Evolutionary conservation across 2,113 vertebrate genomes (phyloP).

Genomic region (Isichthys henryi): DNA sequence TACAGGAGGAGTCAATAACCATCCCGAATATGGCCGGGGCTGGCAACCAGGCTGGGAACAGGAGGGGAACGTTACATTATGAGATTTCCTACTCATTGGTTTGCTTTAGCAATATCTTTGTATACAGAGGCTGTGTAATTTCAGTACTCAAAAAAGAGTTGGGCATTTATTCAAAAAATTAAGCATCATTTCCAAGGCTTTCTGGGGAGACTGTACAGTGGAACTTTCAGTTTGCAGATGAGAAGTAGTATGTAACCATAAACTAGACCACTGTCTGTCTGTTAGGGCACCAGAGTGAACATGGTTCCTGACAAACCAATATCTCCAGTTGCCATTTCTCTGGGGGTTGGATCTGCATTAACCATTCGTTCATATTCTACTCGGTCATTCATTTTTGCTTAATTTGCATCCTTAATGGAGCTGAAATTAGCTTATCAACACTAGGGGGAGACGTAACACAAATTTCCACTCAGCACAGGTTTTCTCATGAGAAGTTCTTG

Average conservation of each 20-base stretch:
- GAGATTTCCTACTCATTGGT: not conserved
- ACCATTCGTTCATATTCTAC: not conserved
- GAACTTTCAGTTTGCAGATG: not conserved
- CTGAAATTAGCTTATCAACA: not conserved
- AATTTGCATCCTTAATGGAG: not conserved
- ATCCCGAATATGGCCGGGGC: constrained; percentile 80
- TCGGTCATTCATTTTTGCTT: not conserved
- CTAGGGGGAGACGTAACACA: constrained; percentile 33
- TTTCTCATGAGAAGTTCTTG: not conserved
- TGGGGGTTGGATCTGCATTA: not conserved
- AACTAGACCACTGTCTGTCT: not conserved
- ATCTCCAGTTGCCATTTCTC: not conserved
- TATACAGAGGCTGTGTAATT: not conserved
- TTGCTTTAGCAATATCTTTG: not conserved
- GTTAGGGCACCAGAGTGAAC: not conserved
- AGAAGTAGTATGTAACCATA: not conserved
- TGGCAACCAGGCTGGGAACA: constrained; percentile 77
- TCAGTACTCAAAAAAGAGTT: not conserved
- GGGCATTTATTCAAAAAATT: not conserved
- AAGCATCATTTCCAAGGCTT: not conserved
- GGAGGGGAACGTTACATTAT: not conserved
- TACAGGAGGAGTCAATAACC: constrained; percentile 80
- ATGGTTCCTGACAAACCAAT: not conserved
- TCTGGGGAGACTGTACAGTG: not conserved
- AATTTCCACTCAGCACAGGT: not conserved